Conservation (phyloP, 2,113 vertebrate species). For the Saccopteryx leptura region DNA sequence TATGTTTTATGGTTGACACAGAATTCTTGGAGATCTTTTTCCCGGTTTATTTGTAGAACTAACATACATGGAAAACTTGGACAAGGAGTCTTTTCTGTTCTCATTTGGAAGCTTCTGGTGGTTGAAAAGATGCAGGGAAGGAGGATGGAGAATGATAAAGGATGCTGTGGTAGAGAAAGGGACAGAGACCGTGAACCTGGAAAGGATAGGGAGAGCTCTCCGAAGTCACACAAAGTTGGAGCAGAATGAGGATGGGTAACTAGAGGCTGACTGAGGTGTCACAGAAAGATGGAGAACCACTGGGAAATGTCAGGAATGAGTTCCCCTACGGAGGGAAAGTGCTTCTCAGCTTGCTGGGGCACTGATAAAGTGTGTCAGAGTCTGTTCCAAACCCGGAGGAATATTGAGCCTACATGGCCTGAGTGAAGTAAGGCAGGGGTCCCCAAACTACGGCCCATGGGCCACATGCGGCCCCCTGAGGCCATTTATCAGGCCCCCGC, state of each 20-base stretch:
- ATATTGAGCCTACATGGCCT: neutral
- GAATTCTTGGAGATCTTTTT: constrained; percentile 12
- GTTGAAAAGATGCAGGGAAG: neutral
- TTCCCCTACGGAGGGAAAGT: neutral
- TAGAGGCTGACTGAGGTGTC: neutral
- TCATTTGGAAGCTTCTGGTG: neutral
- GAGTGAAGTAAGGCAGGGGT: neutral
- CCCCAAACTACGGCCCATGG: too few species aligned
- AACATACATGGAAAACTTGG: constrained; percentile 5
- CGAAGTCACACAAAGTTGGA: neutral
- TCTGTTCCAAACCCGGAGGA: neutral
- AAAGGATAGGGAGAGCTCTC: neutral
- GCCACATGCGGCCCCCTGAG: too few species aligned
- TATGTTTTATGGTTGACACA: neutral
- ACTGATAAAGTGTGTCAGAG: neutral
- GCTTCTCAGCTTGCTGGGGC: neutral
- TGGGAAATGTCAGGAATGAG: neutral
- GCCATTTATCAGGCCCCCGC: too few species aligned
- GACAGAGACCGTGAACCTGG: neutral
- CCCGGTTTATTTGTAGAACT: constrained; percentile 38
- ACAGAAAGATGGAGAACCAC: neutral
- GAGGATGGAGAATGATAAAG: neutral
- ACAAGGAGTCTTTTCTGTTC: neutral
- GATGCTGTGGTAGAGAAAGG: neutral
- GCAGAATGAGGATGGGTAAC: neutral